Percentiles rank a stretch among this genome's conserved stretches.
These are phyloP conservation scores for Cyaniris semiargus DNA, from an alignment of 2,888 invertebrate genomes.

Conservation along the genomic window DNA sequence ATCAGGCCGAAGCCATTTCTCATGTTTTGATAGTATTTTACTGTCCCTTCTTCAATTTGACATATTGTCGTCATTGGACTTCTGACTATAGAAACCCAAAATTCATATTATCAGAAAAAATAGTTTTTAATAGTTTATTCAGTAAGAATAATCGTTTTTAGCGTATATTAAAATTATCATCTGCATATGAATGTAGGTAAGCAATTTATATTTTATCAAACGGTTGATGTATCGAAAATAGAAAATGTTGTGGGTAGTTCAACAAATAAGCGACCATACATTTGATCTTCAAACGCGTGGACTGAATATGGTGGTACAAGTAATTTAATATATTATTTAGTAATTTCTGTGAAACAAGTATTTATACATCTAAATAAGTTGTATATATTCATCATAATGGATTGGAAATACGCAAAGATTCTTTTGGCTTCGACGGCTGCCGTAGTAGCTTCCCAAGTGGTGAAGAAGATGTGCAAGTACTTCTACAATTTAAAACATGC, in stretches of 20 bases:
- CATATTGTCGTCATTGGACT: no score
- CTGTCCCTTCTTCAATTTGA: no score
- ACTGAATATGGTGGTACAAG: conserved; percentile 59
- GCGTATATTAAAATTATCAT: no score
- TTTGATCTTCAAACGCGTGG: conserved; percentile 54
- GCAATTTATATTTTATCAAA: no score
- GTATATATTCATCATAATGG: conserved; percentile 52
- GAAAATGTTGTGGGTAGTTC: conserved; percentile 53
- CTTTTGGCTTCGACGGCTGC: conserved; percentile 67
- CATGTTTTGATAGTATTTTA: no score
- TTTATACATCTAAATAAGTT: conserved; percentile 27
- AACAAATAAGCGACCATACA: conserved; percentile 34
- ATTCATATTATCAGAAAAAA: no score
- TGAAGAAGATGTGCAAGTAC: conserved; percentile 64
- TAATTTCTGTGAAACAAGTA: conserved; percentile 26
- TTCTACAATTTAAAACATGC: conserved; percentile 52
- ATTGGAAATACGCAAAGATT: conserved; percentile 71
- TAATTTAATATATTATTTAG: neutral
- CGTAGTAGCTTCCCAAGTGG: conserved; percentile 67
- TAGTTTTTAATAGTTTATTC: no score
- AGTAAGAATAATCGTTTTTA: no score
- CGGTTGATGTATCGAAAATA: neutral
- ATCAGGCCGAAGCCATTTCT: no score
- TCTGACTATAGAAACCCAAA: no score
- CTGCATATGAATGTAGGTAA: neutral